These are phyloP conservation scores for Telmatochromis bifrenatus DNA, from an alignment of 2,113 vertebrate species.

Conservation along the genomic window DNA sequence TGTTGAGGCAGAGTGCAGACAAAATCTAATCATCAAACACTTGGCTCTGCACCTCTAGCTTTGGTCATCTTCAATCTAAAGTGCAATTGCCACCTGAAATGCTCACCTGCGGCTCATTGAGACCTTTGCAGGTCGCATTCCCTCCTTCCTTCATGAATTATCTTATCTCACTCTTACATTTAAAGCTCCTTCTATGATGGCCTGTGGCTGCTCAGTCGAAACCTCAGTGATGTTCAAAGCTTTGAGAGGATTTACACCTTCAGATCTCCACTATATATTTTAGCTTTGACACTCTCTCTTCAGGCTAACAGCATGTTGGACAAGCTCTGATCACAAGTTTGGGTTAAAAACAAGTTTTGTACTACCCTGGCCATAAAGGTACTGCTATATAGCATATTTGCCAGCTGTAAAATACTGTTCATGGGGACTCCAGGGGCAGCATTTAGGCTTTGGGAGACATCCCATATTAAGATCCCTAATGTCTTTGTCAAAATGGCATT, in stretches of 20 bases:
- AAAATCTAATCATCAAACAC: background rate
- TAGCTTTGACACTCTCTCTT: background rate
- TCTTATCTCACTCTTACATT: background rate
- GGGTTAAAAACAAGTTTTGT: background rate
- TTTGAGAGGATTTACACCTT: background rate
- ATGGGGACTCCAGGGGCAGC: background rate
- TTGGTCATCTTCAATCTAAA: slow-evolving; percentile 1
- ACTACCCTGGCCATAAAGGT: background rate
- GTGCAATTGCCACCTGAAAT: background rate
- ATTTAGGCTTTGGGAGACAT: background rate
- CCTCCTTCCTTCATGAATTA: background rate
- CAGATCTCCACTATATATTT: background rate
- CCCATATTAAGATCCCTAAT: background rate
- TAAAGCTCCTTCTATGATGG: background rate
- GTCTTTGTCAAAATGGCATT: background rate
- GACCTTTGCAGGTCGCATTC: background rate
- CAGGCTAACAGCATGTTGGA: background rate
- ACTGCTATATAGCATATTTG: background rate
- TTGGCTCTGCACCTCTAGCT: background rate
- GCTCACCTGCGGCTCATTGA: background rate
- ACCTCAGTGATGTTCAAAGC: background rate
- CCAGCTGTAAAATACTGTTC: background rate
- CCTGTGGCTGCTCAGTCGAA: background rate
- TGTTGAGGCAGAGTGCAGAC: background rate
- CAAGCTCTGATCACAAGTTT: background rate